Conservation (phyloP, 2,888 invertebrate species). For the Tolmerus cingulatus region DNA sequence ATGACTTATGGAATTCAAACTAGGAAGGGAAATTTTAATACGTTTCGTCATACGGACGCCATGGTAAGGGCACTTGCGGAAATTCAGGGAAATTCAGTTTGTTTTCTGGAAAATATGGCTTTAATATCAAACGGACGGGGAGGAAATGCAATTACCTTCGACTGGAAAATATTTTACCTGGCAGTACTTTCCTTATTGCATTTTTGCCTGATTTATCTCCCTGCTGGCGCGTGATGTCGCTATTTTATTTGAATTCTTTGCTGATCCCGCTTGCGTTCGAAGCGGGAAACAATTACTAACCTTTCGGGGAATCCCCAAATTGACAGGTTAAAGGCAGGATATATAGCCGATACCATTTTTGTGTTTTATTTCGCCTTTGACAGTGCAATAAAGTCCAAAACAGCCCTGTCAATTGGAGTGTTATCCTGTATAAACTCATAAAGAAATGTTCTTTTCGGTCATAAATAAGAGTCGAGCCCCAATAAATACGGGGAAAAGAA, state of each 20-base stretch:
- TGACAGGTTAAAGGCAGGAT: background rate
- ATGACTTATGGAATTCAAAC: background rate
- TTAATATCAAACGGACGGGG: background rate
- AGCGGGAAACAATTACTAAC: background rate
- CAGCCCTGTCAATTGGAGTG: conserved; percentile 17
- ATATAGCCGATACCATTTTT: background rate
- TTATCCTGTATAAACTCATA: conserved; percentile 31
- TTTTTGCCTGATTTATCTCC: background rate
- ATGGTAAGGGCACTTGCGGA: background rate
- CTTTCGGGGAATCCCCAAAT: background rate
- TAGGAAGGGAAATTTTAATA: conserved; percentile 1
- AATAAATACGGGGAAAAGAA: conserved; percentile 20
- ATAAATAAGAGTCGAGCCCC: conserved; percentile 18
- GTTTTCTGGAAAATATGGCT: background rate
- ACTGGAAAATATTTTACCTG: background rate
- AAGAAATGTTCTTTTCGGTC: conserved; percentile 17
- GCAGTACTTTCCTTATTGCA: background rate
- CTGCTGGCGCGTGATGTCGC: background rate
- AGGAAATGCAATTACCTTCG: background rate
- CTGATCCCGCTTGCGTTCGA: background rate
- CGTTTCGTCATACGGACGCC: background rate
- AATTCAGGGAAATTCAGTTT: conserved; percentile 12
- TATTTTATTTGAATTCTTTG: background rate
- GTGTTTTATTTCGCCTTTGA: background rate
- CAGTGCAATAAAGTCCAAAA: conserved; percentile 3